Percentiles rank a stretch among this genome's conserved stretches.
phyloP scores from a whole-genome alignment of 2,797 vertebrate genomes.

The Neopelma chrysocephalum region DNA sequence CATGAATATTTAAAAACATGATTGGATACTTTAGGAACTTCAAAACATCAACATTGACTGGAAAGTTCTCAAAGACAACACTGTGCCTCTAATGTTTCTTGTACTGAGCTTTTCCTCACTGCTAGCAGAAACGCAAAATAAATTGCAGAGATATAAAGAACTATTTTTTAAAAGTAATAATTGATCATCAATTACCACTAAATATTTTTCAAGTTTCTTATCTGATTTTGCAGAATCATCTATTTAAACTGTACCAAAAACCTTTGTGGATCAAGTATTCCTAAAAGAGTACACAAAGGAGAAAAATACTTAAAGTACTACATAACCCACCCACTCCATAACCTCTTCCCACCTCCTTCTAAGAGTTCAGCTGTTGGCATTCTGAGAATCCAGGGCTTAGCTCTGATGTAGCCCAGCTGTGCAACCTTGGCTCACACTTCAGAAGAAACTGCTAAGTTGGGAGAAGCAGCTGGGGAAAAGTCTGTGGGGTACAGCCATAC shows the following conservation, averaged over 20 bases:
- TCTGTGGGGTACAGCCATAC: not conserved
- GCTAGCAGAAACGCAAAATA: not conserved
- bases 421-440: constrained; percentile 38
- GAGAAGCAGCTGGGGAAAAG: not conserved
- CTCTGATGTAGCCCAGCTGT: constrained; percentile 55
- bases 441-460: constrained; percentile 1
- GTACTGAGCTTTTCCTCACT: not conserved
- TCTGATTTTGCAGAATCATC: not conserved
- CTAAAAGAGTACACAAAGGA: not conserved
- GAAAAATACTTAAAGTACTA: constrained; percentile 26
- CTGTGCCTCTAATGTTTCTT: not conserved
- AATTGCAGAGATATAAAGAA: not conserved
- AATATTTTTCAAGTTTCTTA: not conserved
- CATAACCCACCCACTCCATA: constrained; percentile 32
- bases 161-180: not conserved
- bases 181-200: not conserved
- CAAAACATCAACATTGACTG: not conserved
- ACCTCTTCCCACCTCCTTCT: constrained; percentile 6
- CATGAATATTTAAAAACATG: not conserved
- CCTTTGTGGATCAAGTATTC: not conserved
- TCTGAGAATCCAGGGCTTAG: constrained; percentile 4
- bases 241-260: not conserved
- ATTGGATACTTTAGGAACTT: not conserved
- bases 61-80: not conserved
- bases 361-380: not conserved